phyloP scores from a whole-genome alignment of 2,797 vertebrate genomes.

The Ambastaia sidthimunki region DNA sequence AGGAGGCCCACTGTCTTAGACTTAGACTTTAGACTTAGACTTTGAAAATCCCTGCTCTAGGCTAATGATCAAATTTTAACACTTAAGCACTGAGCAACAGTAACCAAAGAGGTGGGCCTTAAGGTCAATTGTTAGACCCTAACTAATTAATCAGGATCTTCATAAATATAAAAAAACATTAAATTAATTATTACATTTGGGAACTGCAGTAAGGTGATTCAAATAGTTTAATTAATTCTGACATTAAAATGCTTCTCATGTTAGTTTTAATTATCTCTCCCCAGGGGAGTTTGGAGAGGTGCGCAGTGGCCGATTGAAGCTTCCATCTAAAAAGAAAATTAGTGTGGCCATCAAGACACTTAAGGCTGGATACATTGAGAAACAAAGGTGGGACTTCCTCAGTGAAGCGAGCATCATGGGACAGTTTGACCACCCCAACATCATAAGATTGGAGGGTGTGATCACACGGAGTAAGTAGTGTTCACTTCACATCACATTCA shows the following conservation, averaged over 20 bases:
- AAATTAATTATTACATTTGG: neutral
- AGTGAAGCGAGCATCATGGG: slow-evolving; percentile 99
- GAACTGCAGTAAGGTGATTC: neutral
- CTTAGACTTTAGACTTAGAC: too few species aligned
- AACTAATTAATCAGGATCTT: too few species aligned
- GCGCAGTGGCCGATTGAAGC: slow-evolving; percentile 92
- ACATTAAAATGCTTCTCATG: neutral
- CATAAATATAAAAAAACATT: too few species aligned
- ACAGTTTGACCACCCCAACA: slow-evolving; percentile 97
- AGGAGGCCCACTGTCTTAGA: too few species aligned
- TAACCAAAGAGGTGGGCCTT: too few species aligned
- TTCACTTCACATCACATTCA: neutral
- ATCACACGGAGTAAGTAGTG: slow-evolving; percentile 91
- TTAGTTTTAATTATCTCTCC: neutral
- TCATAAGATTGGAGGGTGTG: slow-evolving; percentile 94
- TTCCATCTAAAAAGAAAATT: slow-evolving; percentile 96
- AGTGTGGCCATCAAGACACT: slow-evolving; percentile 97
- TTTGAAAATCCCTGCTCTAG: too few species aligned
- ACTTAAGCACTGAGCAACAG: too few species aligned
- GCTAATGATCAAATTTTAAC: too few species aligned
- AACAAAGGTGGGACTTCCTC: slow-evolving; percentile 94
- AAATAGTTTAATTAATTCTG: neutral
- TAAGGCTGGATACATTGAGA: slow-evolving; percentile 96
- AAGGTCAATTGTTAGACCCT: too few species aligned
- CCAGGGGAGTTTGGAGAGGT: slow-evolving; percentile 97